Base-by-base conservation (phyloP, 2,888 invertebrate species). In the Ferrisia virgata region DNA sequence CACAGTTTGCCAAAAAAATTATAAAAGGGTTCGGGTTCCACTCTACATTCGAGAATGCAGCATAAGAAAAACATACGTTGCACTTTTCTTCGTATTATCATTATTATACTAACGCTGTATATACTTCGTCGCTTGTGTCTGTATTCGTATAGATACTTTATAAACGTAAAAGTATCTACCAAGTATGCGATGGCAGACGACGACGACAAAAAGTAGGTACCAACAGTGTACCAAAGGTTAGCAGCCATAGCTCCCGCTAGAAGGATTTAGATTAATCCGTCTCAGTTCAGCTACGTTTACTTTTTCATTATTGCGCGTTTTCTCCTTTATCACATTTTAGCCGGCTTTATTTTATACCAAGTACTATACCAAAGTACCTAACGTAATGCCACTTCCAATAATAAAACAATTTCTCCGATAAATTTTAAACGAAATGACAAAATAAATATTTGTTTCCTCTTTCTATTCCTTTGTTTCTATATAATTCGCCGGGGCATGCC, bases 341-440 rank as follows among this genome's bases (percentile, higher is more conserved):
- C 58, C 28, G 25, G 58, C 58, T 64, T 64, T 64, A 64, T 18
- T 53, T 6, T 28, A 25, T 25, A n/a, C 5, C n/a, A n/a, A 18
- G 47, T 18, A 18, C 18, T n/a, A n/a, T 47, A 47, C n/a, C 4
- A 47, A 3, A n/a, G 47, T 18, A 18, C n/a, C 47, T 8, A 28
- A 64, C 28, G 33, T 78, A 40, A 78, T 78, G 36, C 36, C 40
- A 78, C 78, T 78, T 36, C 78, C 78, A 40, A 78, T 78, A 36
- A 78, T 39, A 78, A 78, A 78, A 39, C 36, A 78, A 40, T 78
- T 78, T 78, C 58, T 64, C 58, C 25, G 28, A 64, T 64, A 25
- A 47, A 47, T 47, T 47, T 18, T 18, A 43, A 43, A 43, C 43
- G 11, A 43, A 15, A 43, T 47, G 18, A 47, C 47, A 47, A 47